A percentile compares a stretch with the other conserved stretches of the same genome.
phyloP scores from a whole-genome alignment of 2,888 invertebrate genomes.

The Callyntrura sp. region DNA sequence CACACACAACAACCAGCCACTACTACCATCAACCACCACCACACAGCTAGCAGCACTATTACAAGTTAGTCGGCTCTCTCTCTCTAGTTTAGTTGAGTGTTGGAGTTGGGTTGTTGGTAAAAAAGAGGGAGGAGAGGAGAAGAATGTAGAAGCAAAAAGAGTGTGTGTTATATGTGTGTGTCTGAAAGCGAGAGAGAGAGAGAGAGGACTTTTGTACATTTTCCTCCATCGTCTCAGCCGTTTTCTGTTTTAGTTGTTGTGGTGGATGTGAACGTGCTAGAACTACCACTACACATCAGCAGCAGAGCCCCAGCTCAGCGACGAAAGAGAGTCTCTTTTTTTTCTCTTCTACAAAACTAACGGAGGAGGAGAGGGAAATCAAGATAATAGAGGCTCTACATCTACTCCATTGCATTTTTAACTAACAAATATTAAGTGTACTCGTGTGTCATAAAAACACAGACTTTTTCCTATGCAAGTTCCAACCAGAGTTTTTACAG shows the following conservation, averaged over 20 bases:
- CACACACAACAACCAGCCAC: too few relatives aligned
- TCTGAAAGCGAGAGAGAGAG: neutral
- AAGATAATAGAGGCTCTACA: neutral
- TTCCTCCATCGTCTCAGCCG: conserved; percentile 56
- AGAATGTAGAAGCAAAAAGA: neutral
- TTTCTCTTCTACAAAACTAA: neutral
- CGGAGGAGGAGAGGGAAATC: neutral
- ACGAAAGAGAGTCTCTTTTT: neutral
- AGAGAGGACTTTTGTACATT: conserved; percentile 69
- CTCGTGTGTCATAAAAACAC: too few relatives aligned
- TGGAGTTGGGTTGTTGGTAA: neutral
- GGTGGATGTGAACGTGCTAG: conserved; percentile 69
- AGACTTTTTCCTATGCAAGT: too few relatives aligned
- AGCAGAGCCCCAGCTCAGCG: too few relatives aligned
- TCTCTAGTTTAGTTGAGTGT: conserved; percentile 9
- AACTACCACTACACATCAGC: neutral
- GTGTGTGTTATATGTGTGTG: too few relatives aligned
- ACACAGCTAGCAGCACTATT: neutral
- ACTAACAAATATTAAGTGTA: too few relatives aligned
- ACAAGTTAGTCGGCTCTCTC: neutral
- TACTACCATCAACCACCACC: too few relatives aligned
- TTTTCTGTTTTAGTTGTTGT: conserved; percentile 73
- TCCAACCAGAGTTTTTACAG: too few relatives aligned
- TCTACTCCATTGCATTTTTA: too few relatives aligned
- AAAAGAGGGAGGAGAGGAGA: neutral